Conservation (phyloP, 2,888 invertebrate species). For the Drosophila algonquin region DNA sequence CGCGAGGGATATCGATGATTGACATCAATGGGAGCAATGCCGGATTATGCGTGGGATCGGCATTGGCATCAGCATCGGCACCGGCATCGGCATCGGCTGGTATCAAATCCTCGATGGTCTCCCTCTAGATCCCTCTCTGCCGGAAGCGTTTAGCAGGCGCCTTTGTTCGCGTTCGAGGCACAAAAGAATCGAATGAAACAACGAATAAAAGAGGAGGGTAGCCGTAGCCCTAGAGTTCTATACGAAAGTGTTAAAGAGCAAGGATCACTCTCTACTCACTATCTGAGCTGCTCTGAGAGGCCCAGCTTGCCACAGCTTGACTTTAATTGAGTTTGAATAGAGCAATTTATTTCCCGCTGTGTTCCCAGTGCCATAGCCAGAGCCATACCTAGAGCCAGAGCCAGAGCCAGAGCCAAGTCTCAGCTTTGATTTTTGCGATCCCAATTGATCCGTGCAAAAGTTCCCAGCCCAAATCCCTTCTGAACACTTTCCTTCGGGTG, state of each 20-base stretch:
- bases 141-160: slow-evolving; percentile 41
- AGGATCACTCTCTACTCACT: slow-evolving; percentile 55
- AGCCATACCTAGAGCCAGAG: not conserved
- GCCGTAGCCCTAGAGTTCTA: slow-evolving; percentile 5
- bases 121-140: not conserved
- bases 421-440: slow-evolving; percentile 1
- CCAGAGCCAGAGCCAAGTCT: not conserved
- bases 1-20: slow-evolving; percentile 39
- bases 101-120: slow-evolving; percentile 9
- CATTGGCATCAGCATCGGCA: slow-evolving; percentile 34
- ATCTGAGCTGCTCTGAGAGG: slow-evolving; percentile 26
- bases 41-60: slow-evolving; percentile 46
- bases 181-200: slow-evolving; percentile 11
- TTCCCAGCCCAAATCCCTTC: slow-evolving; percentile 27
- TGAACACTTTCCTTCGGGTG: slow-evolving; percentile 58
- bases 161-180: slow-evolving; percentile 21
- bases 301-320: slow-evolving; percentile 64
- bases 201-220: slow-evolving; percentile 24
- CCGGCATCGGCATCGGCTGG: slow-evolving; percentile 3
- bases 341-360: slow-evolving; percentile 73
- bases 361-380: slow-evolving; percentile 3
- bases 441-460: slow-evolving; percentile 25
- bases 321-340: slow-evolving; percentile 74
- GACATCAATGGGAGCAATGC: slow-evolving; percentile 45
- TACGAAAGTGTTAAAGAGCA: slow-evolving; percentile 69